These are phyloP conservation scores for Macropis europaea DNA, from an alignment of 2,888 invertebrate genomes.

Conservation along the genomic window DNA sequence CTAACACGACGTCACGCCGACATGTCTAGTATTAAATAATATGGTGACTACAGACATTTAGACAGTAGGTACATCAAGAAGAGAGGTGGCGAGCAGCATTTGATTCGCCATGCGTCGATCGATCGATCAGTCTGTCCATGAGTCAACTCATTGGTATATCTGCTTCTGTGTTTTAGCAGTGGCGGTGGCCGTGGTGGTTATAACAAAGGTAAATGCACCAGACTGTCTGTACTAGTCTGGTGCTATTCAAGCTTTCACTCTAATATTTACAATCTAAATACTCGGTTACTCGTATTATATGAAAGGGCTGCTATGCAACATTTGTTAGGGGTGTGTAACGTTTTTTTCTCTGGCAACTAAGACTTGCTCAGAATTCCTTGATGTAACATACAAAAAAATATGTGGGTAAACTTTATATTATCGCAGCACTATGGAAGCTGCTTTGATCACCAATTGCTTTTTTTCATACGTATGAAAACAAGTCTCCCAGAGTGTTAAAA, in stretches of 20 bases:
- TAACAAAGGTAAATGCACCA: conserved; percentile 97
- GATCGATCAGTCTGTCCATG: conserved; percentile 82
- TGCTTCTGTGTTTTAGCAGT: conserved; percentile 94
- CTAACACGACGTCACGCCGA: conserved; percentile 51
- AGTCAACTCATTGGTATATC: conserved; percentile 87
- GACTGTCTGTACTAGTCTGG: conserved; percentile 85
- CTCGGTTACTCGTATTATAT: conserved; percentile 78
- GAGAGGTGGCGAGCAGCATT: conserved; percentile 82
- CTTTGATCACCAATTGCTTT: conserved; percentile 70
- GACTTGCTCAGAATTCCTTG: conserved; percentile 15
- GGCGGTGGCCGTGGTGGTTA: conserved; percentile 97
- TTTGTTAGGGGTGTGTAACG: conserved; percentile 50
- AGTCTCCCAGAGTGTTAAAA: background rate
- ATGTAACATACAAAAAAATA: conserved; percentile 11
- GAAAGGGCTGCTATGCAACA: conserved; percentile 78
- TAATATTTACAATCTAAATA: conserved; percentile 78
- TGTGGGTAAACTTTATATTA: conserved; percentile 30
- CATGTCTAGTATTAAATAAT: conserved; percentile 60
- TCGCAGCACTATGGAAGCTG: conserved; percentile 18
- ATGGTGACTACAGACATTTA: conserved; percentile 80
- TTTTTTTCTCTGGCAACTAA: conserved; percentile 18
- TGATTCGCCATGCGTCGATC: conserved; percentile 82
- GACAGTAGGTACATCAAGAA: conserved; percentile 83
- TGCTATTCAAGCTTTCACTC: conserved; percentile 85
- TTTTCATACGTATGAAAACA: conserved; percentile 20